These are phyloP conservation scores for Nesoenas mayeri DNA, from an alignment of 2,113 vertebrate genomes.

Conservation along the genomic window DNA sequence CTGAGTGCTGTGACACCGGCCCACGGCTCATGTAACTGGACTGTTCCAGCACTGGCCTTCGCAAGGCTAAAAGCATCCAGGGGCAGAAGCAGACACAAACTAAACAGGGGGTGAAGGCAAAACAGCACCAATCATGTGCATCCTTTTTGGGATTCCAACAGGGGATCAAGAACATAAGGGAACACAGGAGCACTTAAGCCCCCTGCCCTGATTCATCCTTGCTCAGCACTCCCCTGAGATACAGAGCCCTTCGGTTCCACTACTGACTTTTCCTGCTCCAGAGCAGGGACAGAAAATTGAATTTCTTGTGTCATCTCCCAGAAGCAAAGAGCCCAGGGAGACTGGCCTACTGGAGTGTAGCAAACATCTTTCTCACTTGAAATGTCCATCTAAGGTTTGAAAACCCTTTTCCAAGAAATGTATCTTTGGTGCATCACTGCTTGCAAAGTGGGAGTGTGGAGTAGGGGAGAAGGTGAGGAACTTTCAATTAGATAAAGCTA, in stretches of 20 bases:
- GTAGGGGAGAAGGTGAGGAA: not conserved
- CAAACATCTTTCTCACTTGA: not conserved
- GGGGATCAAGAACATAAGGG: not conserved
- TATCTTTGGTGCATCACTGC: not conserved
- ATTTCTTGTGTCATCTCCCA: not conserved
- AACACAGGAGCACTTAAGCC: not conserved
- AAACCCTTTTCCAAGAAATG: not conserved
- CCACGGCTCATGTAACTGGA: not conserved
- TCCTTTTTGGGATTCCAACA: not conserved
- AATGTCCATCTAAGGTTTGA: not conserved
- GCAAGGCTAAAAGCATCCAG: not conserved
- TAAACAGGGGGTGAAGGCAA: not conserved
- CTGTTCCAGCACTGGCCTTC: not conserved
- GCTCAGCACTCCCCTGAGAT: not conserved
- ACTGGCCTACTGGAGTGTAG: not conserved
- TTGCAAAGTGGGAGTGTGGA: not conserved
- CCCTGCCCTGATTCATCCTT: not conserved
- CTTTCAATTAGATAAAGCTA: not conserved
- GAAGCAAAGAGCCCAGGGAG: not conserved
- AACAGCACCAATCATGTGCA: not conserved
- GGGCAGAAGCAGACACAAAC: not conserved
- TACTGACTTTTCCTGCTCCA: not conserved
- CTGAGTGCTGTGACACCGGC: rapidly evolving
- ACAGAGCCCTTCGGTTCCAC: not conserved
- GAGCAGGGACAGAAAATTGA: not conserved